Evolutionary conservation across 1,140 invertebrate species (phyloP).

Genomic region (Caerostris darwini): DNA sequence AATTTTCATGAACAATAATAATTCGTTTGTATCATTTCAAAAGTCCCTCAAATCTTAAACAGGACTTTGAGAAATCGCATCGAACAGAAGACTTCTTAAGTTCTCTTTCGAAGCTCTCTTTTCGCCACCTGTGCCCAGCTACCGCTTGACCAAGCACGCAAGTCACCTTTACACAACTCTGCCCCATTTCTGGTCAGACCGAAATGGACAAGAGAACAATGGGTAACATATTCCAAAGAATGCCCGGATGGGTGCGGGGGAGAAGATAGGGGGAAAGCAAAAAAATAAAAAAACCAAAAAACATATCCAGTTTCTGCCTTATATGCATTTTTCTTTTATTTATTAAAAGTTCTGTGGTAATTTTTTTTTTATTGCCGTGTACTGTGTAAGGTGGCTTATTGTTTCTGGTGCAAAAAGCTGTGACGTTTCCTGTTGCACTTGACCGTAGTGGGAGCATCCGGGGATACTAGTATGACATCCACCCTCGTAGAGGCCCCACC

Average conservation of each 20-base stretch:
- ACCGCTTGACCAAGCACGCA: conserved; percentile 48
- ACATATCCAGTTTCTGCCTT: conserved; percentile 31
- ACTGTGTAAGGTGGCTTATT: conserved; percentile 51
- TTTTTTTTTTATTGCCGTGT: not conserved
- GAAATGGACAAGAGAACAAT: conserved; percentile 16
- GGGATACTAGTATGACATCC: conserved; percentile 20
- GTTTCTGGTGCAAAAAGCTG: conserved; percentile 59
- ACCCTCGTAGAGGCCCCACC: conserved; percentile 9
- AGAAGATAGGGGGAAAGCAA: no score
- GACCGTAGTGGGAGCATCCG: conserved; percentile 66
- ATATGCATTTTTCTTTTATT: conserved; percentile 11
- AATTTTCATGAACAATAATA: no score
- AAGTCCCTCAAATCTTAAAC: no score
- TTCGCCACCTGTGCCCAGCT: not conserved
- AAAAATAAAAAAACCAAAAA: not conserved
- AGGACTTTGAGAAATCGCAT: no score
- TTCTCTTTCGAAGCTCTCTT: no score
- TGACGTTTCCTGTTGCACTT: conserved; percentile 70
- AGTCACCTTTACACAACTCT: conserved; percentile 41
- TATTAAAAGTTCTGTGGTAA: not conserved
- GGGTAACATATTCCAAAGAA: conserved; percentile 1
- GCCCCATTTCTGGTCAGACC: not conserved
- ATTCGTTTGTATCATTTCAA: no score
- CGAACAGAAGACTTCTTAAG: no score
- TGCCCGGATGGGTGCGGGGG: not conserved